Evolutionary conservation across 2,888 invertebrate species (phyloP), one percentile per base, ranked within the genome.

Genomic region (Bellardia bayeri): DNA sequence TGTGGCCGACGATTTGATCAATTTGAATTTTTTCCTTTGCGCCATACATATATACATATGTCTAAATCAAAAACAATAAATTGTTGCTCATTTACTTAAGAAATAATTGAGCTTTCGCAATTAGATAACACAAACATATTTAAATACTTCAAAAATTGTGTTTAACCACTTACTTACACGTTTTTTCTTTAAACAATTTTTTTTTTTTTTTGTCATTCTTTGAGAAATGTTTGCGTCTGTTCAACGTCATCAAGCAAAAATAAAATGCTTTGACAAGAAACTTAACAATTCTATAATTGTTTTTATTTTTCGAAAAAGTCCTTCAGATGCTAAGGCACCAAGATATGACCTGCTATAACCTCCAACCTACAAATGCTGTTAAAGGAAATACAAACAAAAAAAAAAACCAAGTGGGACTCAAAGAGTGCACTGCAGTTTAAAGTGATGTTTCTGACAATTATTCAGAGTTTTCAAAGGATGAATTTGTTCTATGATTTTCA

Each of bases 261-360:
- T 3, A 49, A 61, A 68, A 66, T 66, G 33, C 58, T 72, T 82
- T 68, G 33, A 42, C 30, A 69, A 61, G 16, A 82, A 66, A 76
- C 51, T 49, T 45, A n/a, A 75, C 5, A 51, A 37, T 54, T 45
- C 13, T 45, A 45, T 45, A 13, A 13, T 45, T 45, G 3, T 45
- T 45, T 45, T 54, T 74, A 64, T 40, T 68, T 72, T 54, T 51
- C 8, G 11, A 49, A 49, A 86, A 74, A 37, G 82, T 86, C 86
- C 86, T 86, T 86, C 82, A 86, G 66, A 78, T 82, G 79, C 79
- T 56, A 82, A 69, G 68, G 58, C 72, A 82, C 68, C 74, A 76
- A 84, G 69, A 72, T 66, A 82, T 86, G 86, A 82, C 86, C 86
- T 82, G 82, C 7, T 82, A 45, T 82, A 86, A 86, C 86, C 86